phyloP scores from a whole-genome alignment of 2,113 vertebrate genomes.

The Caloenas nicobarica region DNA sequence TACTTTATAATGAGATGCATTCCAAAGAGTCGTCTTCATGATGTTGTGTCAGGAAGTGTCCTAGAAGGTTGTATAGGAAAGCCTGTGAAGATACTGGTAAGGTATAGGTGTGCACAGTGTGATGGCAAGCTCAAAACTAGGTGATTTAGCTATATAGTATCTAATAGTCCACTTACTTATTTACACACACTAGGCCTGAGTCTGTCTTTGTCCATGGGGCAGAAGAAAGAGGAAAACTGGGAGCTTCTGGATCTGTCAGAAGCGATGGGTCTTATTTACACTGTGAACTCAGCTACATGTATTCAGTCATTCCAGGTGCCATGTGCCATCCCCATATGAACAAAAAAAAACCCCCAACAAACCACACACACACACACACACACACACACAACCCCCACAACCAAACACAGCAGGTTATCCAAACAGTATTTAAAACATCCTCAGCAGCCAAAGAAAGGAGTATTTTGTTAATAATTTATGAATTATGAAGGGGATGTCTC shows the following conservation, averaged over 20 bases:
- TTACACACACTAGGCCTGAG: background rate
- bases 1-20: slow-evolving; percentile 49
- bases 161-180: background rate
- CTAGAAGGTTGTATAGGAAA: background rate
- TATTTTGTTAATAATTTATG: background rate
- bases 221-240: background rate
- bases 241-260: background rate
- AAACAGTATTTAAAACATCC: background rate
- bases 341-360: accelerated
- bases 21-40: slow-evolving; percentile 30
- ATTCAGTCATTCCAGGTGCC: background rate
- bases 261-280: background rate
- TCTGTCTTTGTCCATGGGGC: background rate
- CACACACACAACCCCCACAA: too few species aligned
- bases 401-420: background rate
- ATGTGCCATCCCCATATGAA: background rate
- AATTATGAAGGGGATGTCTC: background rate
- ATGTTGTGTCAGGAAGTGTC: background rate
- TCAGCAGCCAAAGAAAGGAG: background rate
- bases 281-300: background rate
- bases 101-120: background rate
- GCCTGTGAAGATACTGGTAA: background rate
- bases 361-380: too few species aligned
- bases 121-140: background rate
- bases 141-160: background rate